A percentile compares a stretch with the other conserved stretches of the same genome.
Conservation (phyloP, 2,797 vertebrate genomes). For the Labeo calbasu region DNA sequence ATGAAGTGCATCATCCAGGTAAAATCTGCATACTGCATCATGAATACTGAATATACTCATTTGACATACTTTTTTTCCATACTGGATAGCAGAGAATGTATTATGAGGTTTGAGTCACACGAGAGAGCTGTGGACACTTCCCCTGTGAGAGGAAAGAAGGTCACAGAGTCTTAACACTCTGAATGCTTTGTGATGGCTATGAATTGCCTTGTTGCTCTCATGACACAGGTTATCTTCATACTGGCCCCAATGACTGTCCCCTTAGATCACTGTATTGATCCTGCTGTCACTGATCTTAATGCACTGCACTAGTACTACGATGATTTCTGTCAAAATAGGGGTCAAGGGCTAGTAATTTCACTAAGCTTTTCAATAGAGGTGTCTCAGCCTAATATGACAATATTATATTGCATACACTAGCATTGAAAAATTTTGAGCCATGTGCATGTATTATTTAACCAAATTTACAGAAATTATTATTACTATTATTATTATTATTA, state of each 20-base stretch:
- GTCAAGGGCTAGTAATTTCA: conserved; percentile 30
- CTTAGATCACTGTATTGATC: conserved; percentile 62
- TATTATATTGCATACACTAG: neutral
- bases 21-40: neutral
- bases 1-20: neutral
- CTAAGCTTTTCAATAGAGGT: conserved; percentile 23
- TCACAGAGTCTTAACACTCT: conserved; percentile 49
- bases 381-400: neutral
- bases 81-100: neutral
- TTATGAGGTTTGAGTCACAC: neutral
- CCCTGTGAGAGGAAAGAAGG: conserved; percentile 23
- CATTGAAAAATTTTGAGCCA: neutral
- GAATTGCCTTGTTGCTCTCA: conserved; percentile 51
- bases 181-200: conserved; percentile 45
- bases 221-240: conserved; percentile 48
- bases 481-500: neutral
- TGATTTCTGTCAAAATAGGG: conserved; percentile 51
- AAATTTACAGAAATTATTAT: neutral
- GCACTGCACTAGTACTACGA: conserved; percentile 37
- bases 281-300: conserved; percentile 61
- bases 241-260: conserved; percentile 43
- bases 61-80: neutral
- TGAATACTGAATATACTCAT: neutral
- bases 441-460: neutral
- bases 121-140: neutral